Conservation (phyloP, 2,888 invertebrate genomes). For the Macaria liturata region DNA sequence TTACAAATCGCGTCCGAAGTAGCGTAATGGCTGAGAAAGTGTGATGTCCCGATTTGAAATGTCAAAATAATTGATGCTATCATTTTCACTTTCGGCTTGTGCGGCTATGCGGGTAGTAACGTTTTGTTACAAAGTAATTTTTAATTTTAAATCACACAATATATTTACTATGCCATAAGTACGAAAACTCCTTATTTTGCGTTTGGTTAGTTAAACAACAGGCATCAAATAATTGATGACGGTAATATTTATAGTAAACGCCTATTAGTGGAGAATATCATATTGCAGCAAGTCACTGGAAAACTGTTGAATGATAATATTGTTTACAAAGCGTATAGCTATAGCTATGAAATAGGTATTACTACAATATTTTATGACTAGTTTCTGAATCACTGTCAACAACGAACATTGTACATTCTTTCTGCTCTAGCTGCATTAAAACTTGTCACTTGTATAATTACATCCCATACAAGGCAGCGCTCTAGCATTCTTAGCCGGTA, state of each 20-base stretch:
- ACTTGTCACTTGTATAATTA: constrained; percentile 28
- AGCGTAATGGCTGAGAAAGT: constrained; percentile 30
- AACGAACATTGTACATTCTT: constrained; percentile 5
- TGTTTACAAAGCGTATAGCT: too few relatives aligned
- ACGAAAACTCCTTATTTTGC: too few relatives aligned
- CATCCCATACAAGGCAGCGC: constrained; percentile 21
- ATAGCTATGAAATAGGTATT: too few relatives aligned
- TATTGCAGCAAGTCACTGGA: too few relatives aligned
- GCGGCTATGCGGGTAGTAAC: constrained; percentile 28
- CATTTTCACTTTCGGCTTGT: constrained; percentile 29
- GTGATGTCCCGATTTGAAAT: constrained; percentile 27
- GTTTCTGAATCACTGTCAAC: neutral
- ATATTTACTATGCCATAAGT: neutral
- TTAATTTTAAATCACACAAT: too few relatives aligned
- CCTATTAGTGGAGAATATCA: too few relatives aligned
- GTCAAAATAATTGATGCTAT: constrained; percentile 28
- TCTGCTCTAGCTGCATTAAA: constrained; percentile 16
- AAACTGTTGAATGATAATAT: too few relatives aligned
- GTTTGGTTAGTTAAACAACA: too few relatives aligned
- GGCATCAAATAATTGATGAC: too few relatives aligned
- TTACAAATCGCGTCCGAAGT: constrained; percentile 5
- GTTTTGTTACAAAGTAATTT: too few relatives aligned
- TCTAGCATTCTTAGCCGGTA: constrained; percentile 17
- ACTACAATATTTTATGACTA: neutral
- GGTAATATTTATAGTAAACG: too few relatives aligned